Evolutionary conservation across 1,140 invertebrate species (phyloP), one percentile per base, ranked within the genome.

Genomic region (Drosophila fuyamai): DNA sequence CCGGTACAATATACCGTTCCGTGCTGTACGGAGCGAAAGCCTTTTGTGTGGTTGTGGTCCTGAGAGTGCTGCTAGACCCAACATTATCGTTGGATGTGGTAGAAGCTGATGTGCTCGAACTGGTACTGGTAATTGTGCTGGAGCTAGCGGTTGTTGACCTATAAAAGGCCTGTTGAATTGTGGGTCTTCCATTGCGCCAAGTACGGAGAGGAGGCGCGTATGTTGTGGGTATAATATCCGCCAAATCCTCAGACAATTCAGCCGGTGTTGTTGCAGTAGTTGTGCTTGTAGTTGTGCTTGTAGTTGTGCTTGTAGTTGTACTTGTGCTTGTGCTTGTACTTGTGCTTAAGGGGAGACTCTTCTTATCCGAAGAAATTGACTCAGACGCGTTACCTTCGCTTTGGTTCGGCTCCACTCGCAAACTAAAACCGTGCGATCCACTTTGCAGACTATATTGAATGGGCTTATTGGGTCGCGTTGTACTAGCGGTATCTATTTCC

Each of bases 201-300:
- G 76, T 67, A 10, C 90, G 76, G 40, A 92, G 41, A 0, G 83
- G 83, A 4, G 92, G 92, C 0, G 91, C 86, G 66, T 92, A 92
- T 4, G 92, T 92, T 46, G 92, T 92, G 18, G 92, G 92, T 16
- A 88, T 53, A 44, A 92, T 84, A 16, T 88, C 78, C n/a, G 54
- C 65, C 57, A 51, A 80, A 27, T 58, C 62, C 14, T 67, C 70
- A 38, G 50, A 43, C 27, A 46, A n/a, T n/a, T 47, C 43, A 1
- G 23, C 38, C 16, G 41, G 53, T 27, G 50, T 74, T n/a, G 50
- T 23, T 8, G 66, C 47, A 27, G 36, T 53, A 7, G 36, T 74
- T 10, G 60, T 23, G 4, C 3, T 23, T 23, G 23, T 23, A 4
- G 3, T 23, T 23, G 23, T 23, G 23, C 23, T 23, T 23, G 23